Conservation (phyloP, 2,888 invertebrate genomes). For the Hofmannophila pseudospretella region DNA sequence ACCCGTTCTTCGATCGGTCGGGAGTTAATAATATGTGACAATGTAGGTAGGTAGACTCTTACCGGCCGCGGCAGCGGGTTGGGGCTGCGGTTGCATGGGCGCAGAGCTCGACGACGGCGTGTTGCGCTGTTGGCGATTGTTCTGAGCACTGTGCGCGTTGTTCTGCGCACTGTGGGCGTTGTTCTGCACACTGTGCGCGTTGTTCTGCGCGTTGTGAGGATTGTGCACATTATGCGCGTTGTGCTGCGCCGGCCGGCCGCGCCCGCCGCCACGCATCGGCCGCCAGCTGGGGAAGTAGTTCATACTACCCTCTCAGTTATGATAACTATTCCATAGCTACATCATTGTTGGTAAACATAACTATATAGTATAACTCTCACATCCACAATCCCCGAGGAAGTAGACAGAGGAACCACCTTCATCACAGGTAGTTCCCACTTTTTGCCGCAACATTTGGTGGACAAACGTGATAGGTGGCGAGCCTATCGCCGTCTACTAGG, state of each 20-base stretch:
- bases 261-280: constrained; percentile 53
- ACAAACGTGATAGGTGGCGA: too few relatives aligned
- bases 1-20: too few relatives aligned
- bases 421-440: too few relatives aligned
- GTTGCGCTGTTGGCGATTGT: constrained; percentile 16
- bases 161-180: constrained; percentile 13
- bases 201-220: constrained; percentile 17
- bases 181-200: constrained; percentile 14
- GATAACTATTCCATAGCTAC: constrained; percentile 9
- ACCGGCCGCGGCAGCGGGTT: constrained; percentile 10
- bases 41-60: too few relatives aligned
- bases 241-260: constrained; percentile 25
- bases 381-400: too few relatives aligned
- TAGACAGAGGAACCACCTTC: too few relatives aligned
- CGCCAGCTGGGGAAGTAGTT: constrained; percentile 63
- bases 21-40: too few relatives aligned
- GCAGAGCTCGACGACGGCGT: constrained; percentile 13
- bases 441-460: too few relatives aligned
- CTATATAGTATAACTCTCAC: too few relatives aligned
- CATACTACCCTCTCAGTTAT: constrained; percentile 32
- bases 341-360: too few relatives aligned
- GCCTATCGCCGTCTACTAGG: too few relatives aligned
- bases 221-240: not conserved
- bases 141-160: constrained; percentile 14
- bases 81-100: constrained; percentile 21